Evolutionary conservation across 2,888 invertebrate genomes (phyloP), one percentile per base, ranked within the genome.

Genomic region (Tetrapedia diversipes): DNA sequence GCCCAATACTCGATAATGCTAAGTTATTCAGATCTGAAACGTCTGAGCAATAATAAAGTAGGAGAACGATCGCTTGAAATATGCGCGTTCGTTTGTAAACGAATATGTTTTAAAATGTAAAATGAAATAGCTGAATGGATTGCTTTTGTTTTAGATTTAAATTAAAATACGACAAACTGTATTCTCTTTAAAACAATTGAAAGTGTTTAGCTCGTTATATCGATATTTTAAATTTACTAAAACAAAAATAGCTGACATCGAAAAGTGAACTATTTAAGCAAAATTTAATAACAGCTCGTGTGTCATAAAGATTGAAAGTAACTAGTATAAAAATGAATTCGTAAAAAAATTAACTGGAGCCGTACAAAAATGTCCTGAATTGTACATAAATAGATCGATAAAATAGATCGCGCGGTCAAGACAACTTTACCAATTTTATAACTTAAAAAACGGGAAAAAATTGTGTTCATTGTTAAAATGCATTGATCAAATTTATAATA

Each of bases 21-120:
- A 10, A 4, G 19, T 63, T 22, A 16, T 53, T 27, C 19, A 43
- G 32, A 61, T 1, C 39, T 22, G 37, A 27, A 56, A 69, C 11
- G 61, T 2, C 4, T 41, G 19, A 37, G 19, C 2, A 32, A 47
- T 56, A 49, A 37, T 24, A 34, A 57, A 73, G 49, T 68, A 56
- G 61, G 61, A 68, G 67, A 79, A 59, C 77, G 83, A 85, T 85
- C 83, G 80, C 77, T 76, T 41, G 72, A 41, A 49, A 73, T 69
- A 80, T 37, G 73, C 45, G n/a, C n/a, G 61, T 73, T 83, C 65
- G 45, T 68, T 63, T 37, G 45, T 57, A 66, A 76, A 66, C 84
- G 78, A 70, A 65, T 78, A 77, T 64, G 83, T 60, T 60, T 53
- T n/a, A 53, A 53, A 82, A 69, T 53, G 80, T 71, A 74, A 71